phyloP scores from a whole-genome alignment of 92 coral and sea anemone genomes.

The Porites divaricata region DNA sequence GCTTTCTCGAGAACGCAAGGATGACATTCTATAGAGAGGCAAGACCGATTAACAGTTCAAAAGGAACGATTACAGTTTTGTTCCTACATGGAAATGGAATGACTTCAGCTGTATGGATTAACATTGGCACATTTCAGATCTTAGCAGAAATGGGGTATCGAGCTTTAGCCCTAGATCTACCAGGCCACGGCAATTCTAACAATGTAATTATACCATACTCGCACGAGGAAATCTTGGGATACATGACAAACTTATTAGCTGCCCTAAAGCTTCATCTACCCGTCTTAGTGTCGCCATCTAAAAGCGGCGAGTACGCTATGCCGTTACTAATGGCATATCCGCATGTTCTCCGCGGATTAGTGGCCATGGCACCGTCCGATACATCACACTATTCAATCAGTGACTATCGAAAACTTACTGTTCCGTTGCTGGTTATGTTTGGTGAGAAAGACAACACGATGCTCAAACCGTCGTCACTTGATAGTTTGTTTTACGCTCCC shows the following conservation, averaged over 20 bases:
- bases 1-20: conserved; percentile 28
- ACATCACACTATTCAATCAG: conserved; percentile 72
- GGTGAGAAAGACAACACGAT: conserved; percentile 79
- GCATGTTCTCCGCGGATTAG: conserved; percentile 68
- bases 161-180: conserved; percentile 88
- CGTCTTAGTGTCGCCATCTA: conserved; percentile 79
- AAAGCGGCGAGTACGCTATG: conserved; percentile 82
- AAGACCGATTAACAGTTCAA: conserved; percentile 22
- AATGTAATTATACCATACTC: conserved; percentile 68
- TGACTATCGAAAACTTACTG: conserved; percentile 59
- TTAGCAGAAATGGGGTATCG: conserved; percentile 72
- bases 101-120: conserved; percentile 79
- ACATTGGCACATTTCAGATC: conserved; percentile 80
- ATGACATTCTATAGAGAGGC: conserved; percentile 83
- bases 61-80: conserved; percentile 54
- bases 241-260: conserved; percentile 59
- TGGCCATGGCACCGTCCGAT: conserved; percentile 82
- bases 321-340: conserved; percentile 86
- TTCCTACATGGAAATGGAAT: conserved; percentile 71
- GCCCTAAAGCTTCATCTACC: conserved; percentile 56
- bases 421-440: conserved; percentile 76
- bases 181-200: conserved; percentile 82
- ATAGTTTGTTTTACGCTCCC: conserved; percentile 74
- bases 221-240: conserved; percentile 58
- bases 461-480: conserved; percentile 75